These are phyloP conservation scores for Podiceps cristatus DNA, from an alignment of 2,113 vertebrate genomes.

Conservation along the genomic window DNA sequence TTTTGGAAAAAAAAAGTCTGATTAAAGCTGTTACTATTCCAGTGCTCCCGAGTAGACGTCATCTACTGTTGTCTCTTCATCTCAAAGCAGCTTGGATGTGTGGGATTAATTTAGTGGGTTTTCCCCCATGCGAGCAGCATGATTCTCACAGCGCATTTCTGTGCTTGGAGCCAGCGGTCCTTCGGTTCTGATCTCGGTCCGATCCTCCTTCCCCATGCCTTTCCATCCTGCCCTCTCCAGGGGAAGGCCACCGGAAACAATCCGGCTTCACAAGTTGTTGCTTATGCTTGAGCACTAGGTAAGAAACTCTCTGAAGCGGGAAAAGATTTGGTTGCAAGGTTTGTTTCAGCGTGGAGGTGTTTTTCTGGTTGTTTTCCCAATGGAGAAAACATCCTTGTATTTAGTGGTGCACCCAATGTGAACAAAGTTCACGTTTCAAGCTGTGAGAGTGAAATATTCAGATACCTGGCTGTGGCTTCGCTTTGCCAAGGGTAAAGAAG, in stretches of 20 bases:
- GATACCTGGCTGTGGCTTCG: not conserved
- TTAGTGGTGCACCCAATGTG: not conserved
- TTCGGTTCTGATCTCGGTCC: not conserved
- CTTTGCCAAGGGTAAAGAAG: not conserved
- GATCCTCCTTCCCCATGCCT: not conserved
- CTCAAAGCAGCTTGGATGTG: not conserved
- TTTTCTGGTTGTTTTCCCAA: not conserved
- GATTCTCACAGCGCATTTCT: not conserved
- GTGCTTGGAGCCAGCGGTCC: not conserved
- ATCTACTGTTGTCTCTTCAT: not conserved
- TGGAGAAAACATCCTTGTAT: not conserved
- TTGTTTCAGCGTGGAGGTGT: rapidly evolving
- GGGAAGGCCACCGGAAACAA: rapidly evolving
- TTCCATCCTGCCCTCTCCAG: not conserved
- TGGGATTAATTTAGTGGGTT: not conserved
- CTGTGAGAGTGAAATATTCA: not conserved
- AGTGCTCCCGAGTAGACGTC: not conserved
- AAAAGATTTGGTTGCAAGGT: not conserved
- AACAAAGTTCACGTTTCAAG: not conserved
- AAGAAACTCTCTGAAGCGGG: not conserved
- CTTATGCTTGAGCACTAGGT: not conserved
- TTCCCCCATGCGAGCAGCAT: not conserved
- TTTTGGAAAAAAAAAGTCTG: not conserved
- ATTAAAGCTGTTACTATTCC: conserved; percentile 30
- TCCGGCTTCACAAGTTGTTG: not conserved